Evolutionary conservation across 2,113 vertebrate species (phyloP), one percentile per base, ranked within the genome.

Genomic region (Alosa alosa): DNA sequence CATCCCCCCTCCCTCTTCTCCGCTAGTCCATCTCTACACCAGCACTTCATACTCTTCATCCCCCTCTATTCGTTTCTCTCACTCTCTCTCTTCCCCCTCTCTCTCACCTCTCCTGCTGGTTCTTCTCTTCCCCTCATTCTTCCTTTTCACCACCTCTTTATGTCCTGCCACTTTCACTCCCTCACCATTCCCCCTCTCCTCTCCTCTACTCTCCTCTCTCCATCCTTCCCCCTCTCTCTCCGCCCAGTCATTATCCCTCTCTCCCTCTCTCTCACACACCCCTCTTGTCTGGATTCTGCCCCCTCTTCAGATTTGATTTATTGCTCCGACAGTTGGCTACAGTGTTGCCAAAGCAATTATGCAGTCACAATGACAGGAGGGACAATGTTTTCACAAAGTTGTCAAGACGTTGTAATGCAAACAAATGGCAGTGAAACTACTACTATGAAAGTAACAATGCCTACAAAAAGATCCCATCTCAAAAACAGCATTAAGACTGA

Each of bases 311-410:
- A 36, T 36, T 39, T 31, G 72, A 78, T 78, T 78, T 78, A 78
- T 78, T 36, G 72, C 72, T 78, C 25, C 13, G 72, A 78, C 25
- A 36, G 25, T 36, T 78, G 72, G 72, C 36, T 36, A 36, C 25
- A 36, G 72, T 39, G 36, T 78, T 78, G 72, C 72, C 72, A 78
- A 78, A 36, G 25, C 72, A 78, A 78, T 78, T 78, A 78, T 36
- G 25, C 36, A 36, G 72, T 36, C 72, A 78, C 72, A 78, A 78
- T 78, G 72, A 78, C 25, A 78, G 72, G 25, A 78, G 13, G 64
- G 64, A 36, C 64, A 36, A 72, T 15, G 64, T 72, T 72, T 25
- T 31, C 31, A 15, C 64, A 36, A 72, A 72, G 25, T 39, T 78
- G 36, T 36, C 72, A 78, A 36, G 72, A 31, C 10, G 64, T 72